phyloP scores from a whole-genome alignment of 2,797 vertebrate species.

The Pseudochirops corinnae region DNA sequence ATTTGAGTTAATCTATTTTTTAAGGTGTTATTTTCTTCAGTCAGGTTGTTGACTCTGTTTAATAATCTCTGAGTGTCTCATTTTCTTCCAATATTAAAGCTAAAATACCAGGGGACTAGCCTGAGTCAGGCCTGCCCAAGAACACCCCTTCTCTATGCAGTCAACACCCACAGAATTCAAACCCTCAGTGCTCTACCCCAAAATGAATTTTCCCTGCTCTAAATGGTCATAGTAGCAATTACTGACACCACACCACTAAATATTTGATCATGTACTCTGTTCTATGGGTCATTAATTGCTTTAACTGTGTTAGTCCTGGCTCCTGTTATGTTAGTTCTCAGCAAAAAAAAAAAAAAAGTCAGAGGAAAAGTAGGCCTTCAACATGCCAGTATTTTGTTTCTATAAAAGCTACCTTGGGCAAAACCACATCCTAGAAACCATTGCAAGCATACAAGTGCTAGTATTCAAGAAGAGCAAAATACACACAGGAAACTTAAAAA shows the following conservation, averaged over 20 bases:
- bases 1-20: too few species aligned
- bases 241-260: background rate
- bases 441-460: background rate
- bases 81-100: background rate
- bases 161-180: background rate
- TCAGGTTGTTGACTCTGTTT: background rate
- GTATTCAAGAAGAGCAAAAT: background rate
- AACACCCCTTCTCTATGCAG: background rate
- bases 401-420: background rate
- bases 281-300: background rate
- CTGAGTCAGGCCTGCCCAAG: background rate
- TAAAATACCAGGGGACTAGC: background rate
- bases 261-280: background rate
- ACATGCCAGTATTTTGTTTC: background rate
- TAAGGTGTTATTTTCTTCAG: too few species aligned
- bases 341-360: background rate
- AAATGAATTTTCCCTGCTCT: background rate
- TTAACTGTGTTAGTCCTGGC: background rate
- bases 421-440: background rate
- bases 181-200: background rate
- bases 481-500: background rate
- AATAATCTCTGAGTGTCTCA: background rate
- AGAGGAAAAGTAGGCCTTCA: background rate
- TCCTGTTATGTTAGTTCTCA: background rate
- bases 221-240: background rate